Evolutionary conservation across 2,797 vertebrate species (phyloP).

Genomic region (Chromobotia macracanthus): DNA sequence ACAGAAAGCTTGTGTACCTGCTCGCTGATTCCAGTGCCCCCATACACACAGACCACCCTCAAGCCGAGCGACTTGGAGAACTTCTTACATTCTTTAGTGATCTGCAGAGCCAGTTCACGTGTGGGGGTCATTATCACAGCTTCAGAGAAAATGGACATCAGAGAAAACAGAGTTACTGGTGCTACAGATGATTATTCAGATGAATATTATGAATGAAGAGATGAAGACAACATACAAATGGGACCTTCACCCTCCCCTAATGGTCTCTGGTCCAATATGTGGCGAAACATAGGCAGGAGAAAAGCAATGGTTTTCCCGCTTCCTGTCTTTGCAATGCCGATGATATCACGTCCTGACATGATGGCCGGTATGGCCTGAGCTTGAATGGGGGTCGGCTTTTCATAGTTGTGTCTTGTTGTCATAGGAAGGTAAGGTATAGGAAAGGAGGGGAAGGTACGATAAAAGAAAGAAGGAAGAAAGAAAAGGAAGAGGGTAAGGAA

Average conservation of each 20-base stretch:
- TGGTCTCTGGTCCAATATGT: constrained; percentile 96
- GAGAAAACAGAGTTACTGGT: not conserved
- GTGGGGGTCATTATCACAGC: constrained; percentile 98
- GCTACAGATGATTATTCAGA: not conserved
- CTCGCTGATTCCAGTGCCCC: constrained; percentile 98
- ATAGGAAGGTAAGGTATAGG: not conserved
- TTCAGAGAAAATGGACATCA: constrained; percentile 59
- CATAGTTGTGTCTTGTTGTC: constrained; percentile 85
- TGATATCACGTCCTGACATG: constrained; percentile 95
- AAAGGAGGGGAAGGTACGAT: not conserved
- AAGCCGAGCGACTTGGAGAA: constrained; percentile 93
- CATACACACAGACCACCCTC: constrained; percentile 97
- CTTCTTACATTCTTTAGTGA: constrained; percentile 99
- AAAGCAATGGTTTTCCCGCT: constrained; percentile 98
- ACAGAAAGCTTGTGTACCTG: constrained; percentile 81
- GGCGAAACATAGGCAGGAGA: constrained; percentile 96
- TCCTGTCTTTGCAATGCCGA: constrained; percentile 98
- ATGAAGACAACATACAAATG: constrained; percentile 78
- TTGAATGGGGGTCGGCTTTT: constrained; percentile 97
- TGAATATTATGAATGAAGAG: not conserved
- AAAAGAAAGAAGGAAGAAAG: too few relatives aligned
- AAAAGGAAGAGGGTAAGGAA: too few relatives aligned
- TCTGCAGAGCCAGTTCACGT: constrained; percentile 94
- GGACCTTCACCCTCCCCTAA: constrained; percentile 95
- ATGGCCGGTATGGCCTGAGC: constrained; percentile 95